Base-by-base conservation (phyloP, 1,140 invertebrate genomes). In the Lepidurus arcticus region DNA sequence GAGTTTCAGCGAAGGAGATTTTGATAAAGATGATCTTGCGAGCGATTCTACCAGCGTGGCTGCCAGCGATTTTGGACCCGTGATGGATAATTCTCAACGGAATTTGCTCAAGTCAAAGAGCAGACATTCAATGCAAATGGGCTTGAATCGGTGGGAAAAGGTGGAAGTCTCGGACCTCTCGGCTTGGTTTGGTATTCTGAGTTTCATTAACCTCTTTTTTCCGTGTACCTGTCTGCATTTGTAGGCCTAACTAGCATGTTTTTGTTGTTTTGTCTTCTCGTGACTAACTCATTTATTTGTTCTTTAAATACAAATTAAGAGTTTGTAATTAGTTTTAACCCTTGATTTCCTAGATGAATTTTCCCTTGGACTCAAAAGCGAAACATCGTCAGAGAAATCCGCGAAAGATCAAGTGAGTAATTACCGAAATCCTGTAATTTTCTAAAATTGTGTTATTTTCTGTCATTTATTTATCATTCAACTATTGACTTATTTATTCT, bases 151-250 rank as follows among this genome's bases (percentile, higher is more conserved):
- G 6, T 65, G 53, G 53, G 53, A 65, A 65, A 65, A 65, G 53
- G 53, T 65, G 53, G 53, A 65, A 65, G 53, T 65, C 21, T 65
- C 53, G 53, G 53, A 65, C 53, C 53, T 65, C 16, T 65, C 53
- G 53, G 53, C 53, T 65, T 65, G 53, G 53, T 65, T 65, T 65
- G 53, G 53, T 65, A 65, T 65, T 65, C 53, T 65, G 16, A 65
- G 53, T 65, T 34, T 65, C 53, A 65, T 65, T 65, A 65, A 65
- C 53, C 53, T 65, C 53, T 13, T 65, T 65, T 65, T 65, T 65
- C 21, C 53, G 34, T 34, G 34, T 4, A 3, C 34, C 3, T 34
- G 34, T 34, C 34, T 34, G 34, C 34, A 34, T 34, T 34, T 34
- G 4, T 34, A 3, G 2, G 3, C 34, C 34, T 34, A 34, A 34